Conservation (phyloP, 2,888 invertebrate genomes). For the Diabrotica balteata region DNA sequence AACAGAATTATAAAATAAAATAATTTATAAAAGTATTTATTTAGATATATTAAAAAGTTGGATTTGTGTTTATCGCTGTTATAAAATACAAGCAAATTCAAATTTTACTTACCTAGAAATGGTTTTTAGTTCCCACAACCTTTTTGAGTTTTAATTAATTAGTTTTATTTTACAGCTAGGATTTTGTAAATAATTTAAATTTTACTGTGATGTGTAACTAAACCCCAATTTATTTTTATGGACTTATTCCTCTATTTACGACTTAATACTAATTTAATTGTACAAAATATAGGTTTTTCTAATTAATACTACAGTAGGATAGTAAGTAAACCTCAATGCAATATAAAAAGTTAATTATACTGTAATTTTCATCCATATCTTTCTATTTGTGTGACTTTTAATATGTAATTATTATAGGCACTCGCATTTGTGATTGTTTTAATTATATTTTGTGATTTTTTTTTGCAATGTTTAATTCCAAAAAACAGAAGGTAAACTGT, state of each 20-base stretch:
- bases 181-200: slow-evolving; percentile 6
- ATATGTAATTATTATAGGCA: slow-evolving; percentile 7
- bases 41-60: no score
- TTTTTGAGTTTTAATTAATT: no score
- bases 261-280: slow-evolving; percentile 30
- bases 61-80: no score
- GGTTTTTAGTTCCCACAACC: no score
- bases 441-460: slow-evolving; percentile 23
- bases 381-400: slow-evolving; percentile 12
- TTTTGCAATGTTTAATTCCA: slow-evolving; percentile 22
- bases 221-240: slow-evolving; percentile 12
- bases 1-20: no score
- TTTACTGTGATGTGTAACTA: neutral
- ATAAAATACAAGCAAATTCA: no score
- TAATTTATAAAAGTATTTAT: no score
- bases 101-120: no score
- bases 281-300: slow-evolving; percentile 23
- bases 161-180: no score
- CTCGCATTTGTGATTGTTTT: slow-evolving; percentile 20
- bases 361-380: slow-evolving; percentile 8
- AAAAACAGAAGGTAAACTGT: neutral
- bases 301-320: slow-evolving; percentile 22
- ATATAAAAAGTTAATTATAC: slow-evolving; percentile 9
- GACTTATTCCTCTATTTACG: slow-evolving; percentile 23
- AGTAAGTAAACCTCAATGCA: slow-evolving; percentile 15